A percentile compares a stretch with the other conserved stretches of the same genome.
Evolutionary conservation across 2,888 invertebrate species (phyloP).

Genomic region (Hanleya hanleyi): DNA sequence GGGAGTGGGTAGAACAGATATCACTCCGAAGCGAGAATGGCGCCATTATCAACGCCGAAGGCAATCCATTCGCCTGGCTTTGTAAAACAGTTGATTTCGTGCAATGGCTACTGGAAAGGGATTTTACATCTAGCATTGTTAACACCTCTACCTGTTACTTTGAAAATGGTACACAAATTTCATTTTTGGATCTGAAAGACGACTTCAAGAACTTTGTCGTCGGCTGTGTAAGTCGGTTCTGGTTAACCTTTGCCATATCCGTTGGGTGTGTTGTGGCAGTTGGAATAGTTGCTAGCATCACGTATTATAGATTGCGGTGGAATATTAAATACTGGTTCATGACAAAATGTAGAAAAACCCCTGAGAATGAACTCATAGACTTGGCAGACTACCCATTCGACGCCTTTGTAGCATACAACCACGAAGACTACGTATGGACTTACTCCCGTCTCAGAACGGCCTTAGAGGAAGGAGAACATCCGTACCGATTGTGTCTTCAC

Average conservation of each 20-base stretch:
- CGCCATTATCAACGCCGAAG: not conserved
- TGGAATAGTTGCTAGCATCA: not conserved
- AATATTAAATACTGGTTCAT: slow-evolving; percentile 1
- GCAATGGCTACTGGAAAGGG: not conserved
- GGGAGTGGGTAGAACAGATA: not conserved
- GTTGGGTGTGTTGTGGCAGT: not conserved
- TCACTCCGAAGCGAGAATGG: not conserved
- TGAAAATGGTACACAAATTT: not conserved
- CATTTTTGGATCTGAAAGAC: too few relatives aligned
- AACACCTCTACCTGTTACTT: not conserved
- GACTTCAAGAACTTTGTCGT: not conserved
- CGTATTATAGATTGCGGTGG: not conserved
- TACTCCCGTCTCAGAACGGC: not conserved
- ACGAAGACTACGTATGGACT: not conserved
- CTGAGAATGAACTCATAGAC: not conserved
- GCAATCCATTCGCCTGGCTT: not conserved
- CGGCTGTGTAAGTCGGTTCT: not conserved
- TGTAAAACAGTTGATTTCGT: not conserved
- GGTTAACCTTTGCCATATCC: not conserved
- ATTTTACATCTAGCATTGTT: not conserved
- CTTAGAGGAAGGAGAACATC: not conserved
- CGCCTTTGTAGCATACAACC: slow-evolving; percentile 2
- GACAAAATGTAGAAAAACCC: not conserved
- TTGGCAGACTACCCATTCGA: not conserved
- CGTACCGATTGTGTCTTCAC: not conserved